A percentile compares a stretch with the other conserved stretches of the same genome.
These are phyloP conservation scores for Sebastes diaconus DNA, from an alignment of 2,797 vertebrate genomes.

Conservation along the genomic window DNA sequence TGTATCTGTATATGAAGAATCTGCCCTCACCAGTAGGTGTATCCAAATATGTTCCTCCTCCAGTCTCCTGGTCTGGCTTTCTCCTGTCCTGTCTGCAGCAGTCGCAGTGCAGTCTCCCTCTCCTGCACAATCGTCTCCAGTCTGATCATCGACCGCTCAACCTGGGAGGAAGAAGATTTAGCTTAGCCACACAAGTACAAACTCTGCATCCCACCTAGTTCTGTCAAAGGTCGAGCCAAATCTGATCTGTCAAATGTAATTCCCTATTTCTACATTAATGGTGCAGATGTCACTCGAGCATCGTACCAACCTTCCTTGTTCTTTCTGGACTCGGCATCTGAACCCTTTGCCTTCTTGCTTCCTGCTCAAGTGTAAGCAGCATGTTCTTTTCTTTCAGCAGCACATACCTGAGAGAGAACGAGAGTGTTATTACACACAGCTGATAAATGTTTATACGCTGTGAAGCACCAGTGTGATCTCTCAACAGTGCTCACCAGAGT, in stretches of 20 bases:
- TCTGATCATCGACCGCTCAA: conserved; percentile 88
- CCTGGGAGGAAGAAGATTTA: conserved; percentile 72
- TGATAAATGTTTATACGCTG: background rate
- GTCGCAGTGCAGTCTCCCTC: conserved; percentile 89
- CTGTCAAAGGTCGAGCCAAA: background rate
- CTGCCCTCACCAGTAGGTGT: conserved; percentile 85
- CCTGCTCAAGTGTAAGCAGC: conserved; percentile 92
- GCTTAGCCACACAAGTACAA: background rate
- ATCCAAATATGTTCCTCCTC: conserved; percentile 90
- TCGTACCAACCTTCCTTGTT: conserved; percentile 87
- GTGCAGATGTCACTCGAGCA: background rate
- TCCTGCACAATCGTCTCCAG: conserved; percentile 90
- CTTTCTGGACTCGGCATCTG: conserved; percentile 95
- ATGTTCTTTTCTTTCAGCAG: conserved; percentile 98
- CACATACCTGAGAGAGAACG: conserved; percentile 88
- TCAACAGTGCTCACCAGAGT: conserved; percentile 88
- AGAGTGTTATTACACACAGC: background rate
- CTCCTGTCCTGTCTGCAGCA: conserved; percentile 95
- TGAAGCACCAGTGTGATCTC: background rate
- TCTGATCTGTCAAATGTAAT: background rate
- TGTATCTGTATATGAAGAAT: background rate
- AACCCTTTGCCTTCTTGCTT: conserved; percentile 86
- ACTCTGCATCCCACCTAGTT: background rate
- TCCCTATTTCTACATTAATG: background rate
- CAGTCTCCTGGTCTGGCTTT: conserved; percentile 90